These are phyloP conservation scores for Polydesmus complanatus DNA, from an alignment of 2,888 invertebrate species.

Conservation along the genomic window DNA sequence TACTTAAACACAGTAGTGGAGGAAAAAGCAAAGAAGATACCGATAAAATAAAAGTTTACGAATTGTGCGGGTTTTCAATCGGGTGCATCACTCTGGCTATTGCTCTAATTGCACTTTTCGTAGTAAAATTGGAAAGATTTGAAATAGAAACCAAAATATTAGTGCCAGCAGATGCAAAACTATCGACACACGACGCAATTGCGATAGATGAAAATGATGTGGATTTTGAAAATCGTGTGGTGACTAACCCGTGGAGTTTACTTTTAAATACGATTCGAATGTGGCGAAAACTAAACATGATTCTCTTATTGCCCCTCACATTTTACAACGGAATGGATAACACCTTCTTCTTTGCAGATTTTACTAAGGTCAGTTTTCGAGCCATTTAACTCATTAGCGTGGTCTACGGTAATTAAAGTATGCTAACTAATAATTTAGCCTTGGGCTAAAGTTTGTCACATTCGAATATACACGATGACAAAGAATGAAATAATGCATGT, in stretches of 20 bases:
- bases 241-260: constrained; percentile 39
- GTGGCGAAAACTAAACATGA: constrained; percentile 77
- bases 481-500: too few relatives aligned
- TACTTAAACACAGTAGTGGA: not conserved
- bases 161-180: not conserved
- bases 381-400: too few relatives aligned
- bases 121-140: not conserved
- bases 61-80: not conserved
- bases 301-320: constrained; percentile 84
- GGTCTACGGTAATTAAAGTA: too few relatives aligned
- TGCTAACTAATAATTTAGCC: too few relatives aligned
- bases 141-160: not conserved
- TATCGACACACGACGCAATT: too few relatives aligned
- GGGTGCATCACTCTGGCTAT: not conserved
- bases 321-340: constrained; percentile 96
- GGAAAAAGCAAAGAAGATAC: not conserved
- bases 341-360: constrained; percentile 75
- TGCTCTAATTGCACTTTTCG: not conserved
- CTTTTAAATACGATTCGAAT: constrained; percentile 79
- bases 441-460: too few relatives aligned
- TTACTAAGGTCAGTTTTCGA: too few relatives aligned
- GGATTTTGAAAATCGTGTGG: not conserved
- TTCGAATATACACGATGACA: too few relatives aligned
- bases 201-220: not conserved
- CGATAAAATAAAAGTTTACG: not conserved